A percentile compares a stretch with the other conserved stretches of the same genome.
phyloP scores from a whole-genome alignment of 2,888 invertebrate genomes.

The Cataglyphis cursor region DNA sequence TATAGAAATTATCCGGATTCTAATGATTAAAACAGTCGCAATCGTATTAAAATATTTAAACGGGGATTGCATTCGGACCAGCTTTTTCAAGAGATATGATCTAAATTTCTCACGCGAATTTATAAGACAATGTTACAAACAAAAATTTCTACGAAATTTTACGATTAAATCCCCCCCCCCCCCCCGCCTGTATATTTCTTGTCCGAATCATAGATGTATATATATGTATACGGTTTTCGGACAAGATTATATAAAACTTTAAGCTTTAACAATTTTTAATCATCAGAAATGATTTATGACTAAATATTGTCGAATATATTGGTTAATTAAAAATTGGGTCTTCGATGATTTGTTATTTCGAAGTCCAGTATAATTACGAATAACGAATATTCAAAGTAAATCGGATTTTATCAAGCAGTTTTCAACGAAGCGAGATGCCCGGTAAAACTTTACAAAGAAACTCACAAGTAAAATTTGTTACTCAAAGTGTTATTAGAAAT shows the following conservation, averaged over 20 bases:
- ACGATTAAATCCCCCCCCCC: conserved; percentile 28
- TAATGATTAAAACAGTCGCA: conserved; percentile 43
- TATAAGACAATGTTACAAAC: conserved; percentile 61
- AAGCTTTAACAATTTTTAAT: conserved; percentile 14
- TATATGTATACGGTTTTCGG: neutral
- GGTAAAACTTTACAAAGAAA: neutral
- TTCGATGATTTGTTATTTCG: neutral
- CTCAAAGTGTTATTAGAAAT: conserved; percentile 4
- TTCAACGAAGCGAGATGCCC: neutral
- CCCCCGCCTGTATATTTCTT: neutral
- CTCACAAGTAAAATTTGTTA: neutral
- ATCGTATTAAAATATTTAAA: conserved; percentile 40
- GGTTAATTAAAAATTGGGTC: neutral
- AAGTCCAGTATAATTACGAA: neutral
- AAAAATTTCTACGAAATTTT: conserved; percentile 68
- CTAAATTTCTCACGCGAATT: conserved; percentile 44
- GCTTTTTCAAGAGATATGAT: conserved; percentile 16
- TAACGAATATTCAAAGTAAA: neutral
- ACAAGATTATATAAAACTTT: neutral
- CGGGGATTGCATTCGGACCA: conserved; percentile 54
- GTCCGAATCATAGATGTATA: neutral
- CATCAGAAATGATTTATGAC: neutral
- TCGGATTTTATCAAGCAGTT: neutral
- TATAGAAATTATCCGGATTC: conserved; percentile 34
- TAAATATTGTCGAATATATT: conserved; percentile 1